Base-by-base conservation (phyloP, 2,888 invertebrate genomes). In the Agrochola litura region DNA sequence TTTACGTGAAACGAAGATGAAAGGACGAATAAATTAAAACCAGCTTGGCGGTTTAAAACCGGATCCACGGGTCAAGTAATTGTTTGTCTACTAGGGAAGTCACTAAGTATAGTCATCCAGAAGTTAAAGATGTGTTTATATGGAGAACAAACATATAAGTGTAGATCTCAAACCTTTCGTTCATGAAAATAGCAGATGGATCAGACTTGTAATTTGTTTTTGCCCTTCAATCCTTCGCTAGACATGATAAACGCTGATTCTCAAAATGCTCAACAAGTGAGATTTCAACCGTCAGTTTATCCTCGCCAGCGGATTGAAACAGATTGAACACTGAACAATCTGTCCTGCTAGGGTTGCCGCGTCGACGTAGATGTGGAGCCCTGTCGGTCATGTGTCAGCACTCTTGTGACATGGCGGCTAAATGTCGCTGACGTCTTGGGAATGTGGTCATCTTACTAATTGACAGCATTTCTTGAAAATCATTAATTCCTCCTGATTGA, bases 381-480 rank as follows among this genome's bases (percentile, higher is more conserved):
- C 10, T 61, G 65, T 43, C 80, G 63, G 19, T n/a, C 52, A 12
- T 4, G 66, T 43, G 81, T 81, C 83, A 81, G 83, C 84, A 63
- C 19, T 80, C 58, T 69, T 22, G 76, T 25, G 16, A 75, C 76
- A 22, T 58, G 63, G 14, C 66, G 65, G 22, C 22, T 43, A 25
- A 25, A 61, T 71, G 81, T 77, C 30, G 30, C 70, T 10, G 25
- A 30, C 49, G n/a, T 30, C 41, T 30, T 63, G 30, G 1, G 25
- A 67, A 22, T 25, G 5, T 43, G 10, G 14, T 0, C 30, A 22
- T 49, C 4, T 74, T 58, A 22, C 0, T 10, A 12, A 66, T n/a
- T 66, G 49, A 30, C 52, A 19, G 52, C 8, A 52, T 52, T 22
- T 52, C 8, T 22, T 9, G 22, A 52, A 22, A 52, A 52, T 8